Evolutionary conservation across 2,797 vertebrate genomes (phyloP), one percentile per base, ranked within the genome.

Genomic region (Galaxias olidus): DNA sequence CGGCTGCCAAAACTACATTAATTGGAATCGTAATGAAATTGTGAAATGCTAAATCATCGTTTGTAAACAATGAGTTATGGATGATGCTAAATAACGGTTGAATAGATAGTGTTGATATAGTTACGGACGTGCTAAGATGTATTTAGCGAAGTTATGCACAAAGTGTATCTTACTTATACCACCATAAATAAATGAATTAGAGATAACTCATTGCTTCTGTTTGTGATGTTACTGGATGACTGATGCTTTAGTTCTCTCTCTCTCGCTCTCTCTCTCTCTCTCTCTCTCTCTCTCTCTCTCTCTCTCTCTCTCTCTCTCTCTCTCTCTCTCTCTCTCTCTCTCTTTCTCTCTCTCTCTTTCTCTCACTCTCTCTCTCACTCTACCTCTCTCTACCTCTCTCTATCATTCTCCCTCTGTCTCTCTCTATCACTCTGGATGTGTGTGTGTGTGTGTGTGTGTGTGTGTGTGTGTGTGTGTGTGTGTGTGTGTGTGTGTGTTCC

Each of bases 161-260:
- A n/a, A n/a, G 30, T 30, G 14, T 8, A 8, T 13, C 4, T 57
- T 15, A 46, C 14, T 56, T n/a, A 40, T 60, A 17, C 72, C 77
- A 73, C 72, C 72, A 79, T 83, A 67, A 82, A 73, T 85, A 74
- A 84, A 81, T 76, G 77, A 81, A 85, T 82, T 84, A 84, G 78
- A 78, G 74, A 82, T 79, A 87, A 87, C 65, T 84, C 74, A 77
- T 57, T 83, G 78, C 77, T 72, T 84, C 40, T 58, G 73, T 82
- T 86, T 81, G 70, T 77, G 80, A 80, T 61, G 10, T 66, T 51
- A 45, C 65, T 63, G 63, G 54, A n/a, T 51, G 13, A 43, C 19
- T 55, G 48, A 46, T 55, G 15, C 57, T 59, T n/a, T 8, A 59
- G 46, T 11, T 64, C 49, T 65, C 43, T n/a, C 45, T 49, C 17